Evolutionary conservation across 2,888 invertebrate genomes (phyloP), one percentile per base, ranked within the genome.

Genomic region (Athalia cordata): DNA sequence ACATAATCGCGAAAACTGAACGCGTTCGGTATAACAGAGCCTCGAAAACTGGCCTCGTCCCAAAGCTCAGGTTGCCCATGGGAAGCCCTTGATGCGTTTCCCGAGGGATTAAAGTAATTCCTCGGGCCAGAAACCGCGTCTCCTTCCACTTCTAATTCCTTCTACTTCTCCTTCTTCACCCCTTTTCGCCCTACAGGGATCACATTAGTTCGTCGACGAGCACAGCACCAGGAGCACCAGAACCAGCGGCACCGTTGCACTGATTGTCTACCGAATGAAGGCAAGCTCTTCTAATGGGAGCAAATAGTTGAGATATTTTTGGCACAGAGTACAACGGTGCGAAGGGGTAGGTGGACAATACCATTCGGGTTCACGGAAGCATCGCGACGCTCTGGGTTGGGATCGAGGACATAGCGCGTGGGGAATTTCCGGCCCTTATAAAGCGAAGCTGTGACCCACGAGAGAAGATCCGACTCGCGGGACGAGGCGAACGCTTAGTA

Each of bases 251-350:
- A 78, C 72, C 70, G 75, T 77, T 77, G 81, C 84, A 80, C 81
- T 81, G 86, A 87, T 87, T 85, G 82, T 84, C 82, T 81, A 81
- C 81, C 74, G 75, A 62, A 61, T 75, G 75, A 64, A 64, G 79
- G 79, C 80, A 77, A 77, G 82, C 80, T 80, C 79, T 81, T 78
- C 81, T 86, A 85, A 88, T 86, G 82, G 85, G 77, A 78, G 78
- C 79, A 81, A 88, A 88, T 87, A 86, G 86, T 87, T 86, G 83
- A 80, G 82, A 88, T 88, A 87, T 87, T 88, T 87, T 85, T 85
- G 84, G 83, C 70, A 64, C 64, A 7, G 59, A 78, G 50, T 5
- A 75, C 29, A 29, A 2, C 29, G 29, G 29, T 72, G 11, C 45
- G 13, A 55, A 52, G 29, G 29, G 29, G 29, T 29, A 11, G 64